phyloP scores from a whole-genome alignment of 2,888 invertebrate species.

The Emmelina monodactyla region DNA sequence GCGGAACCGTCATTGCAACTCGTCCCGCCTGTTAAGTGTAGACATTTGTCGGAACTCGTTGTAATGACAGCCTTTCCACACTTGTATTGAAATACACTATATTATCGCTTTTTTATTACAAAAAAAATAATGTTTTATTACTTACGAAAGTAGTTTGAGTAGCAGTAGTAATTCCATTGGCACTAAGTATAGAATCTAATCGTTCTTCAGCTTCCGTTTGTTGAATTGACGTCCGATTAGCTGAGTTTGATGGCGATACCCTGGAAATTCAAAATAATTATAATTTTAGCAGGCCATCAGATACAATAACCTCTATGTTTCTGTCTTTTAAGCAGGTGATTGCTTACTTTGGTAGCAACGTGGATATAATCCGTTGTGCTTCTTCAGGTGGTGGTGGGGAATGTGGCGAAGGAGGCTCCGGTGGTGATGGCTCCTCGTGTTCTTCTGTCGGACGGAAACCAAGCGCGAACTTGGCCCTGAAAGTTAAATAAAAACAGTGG shows the following conservation, averaged over 20 bases:
- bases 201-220: conserved; percentile 44
- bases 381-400: conserved; percentile 81
- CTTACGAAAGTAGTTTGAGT: conserved; percentile 84
- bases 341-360: conserved; percentile 75
- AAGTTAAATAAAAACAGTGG: too few species aligned
- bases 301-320: too few species aligned
- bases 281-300: too few species aligned
- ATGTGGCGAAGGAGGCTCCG: conserved; percentile 61
- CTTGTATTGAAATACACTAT: too few species aligned
- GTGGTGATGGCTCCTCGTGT: conserved; percentile 59
- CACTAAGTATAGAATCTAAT: conserved; percentile 51
- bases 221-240: conserved; percentile 61
- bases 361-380: conserved; percentile 78
- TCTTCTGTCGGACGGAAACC: conserved; percentile 72
- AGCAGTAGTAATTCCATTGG: conserved; percentile 69
- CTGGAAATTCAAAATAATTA: too few species aligned
- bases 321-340: not conserved
- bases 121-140: too few species aligned
- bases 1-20: too few species aligned
- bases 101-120: too few species aligned
- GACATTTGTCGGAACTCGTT: too few species aligned
- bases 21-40: too few species aligned
- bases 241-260: conserved; percentile 75
- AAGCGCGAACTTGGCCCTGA: conserved; percentile 75
- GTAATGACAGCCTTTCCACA: too few species aligned